Base-by-base conservation (phyloP, 2,797 vertebrate genomes). In the Lates japonicus region DNA sequence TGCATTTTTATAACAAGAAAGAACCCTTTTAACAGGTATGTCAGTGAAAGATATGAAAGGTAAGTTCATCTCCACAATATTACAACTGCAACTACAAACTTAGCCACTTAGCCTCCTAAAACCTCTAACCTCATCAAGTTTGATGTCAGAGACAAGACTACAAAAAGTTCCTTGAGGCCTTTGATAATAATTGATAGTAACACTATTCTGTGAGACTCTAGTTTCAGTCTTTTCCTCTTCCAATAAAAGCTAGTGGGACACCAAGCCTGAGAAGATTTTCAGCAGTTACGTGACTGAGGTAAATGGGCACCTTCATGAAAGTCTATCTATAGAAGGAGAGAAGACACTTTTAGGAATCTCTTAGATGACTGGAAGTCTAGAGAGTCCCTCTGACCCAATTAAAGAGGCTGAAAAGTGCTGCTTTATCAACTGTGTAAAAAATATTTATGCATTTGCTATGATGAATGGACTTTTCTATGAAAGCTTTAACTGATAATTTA, bases 351-450 rank as follows among this genome's bases (percentile, higher is more conserved):
- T 55, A 74, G 54, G n/a, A 80, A 80, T 77, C 66, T 71, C 54
- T 78, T 76, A 74, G 68, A 81, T 70, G 76, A 69, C 46, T 65
- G 19, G 0, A 59, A 83, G 73, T 46, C 67, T 62, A 64, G 72
- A 81, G 65, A 65, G 62, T 60, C 87, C 51, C 54, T 76, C 57
- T 63, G 39, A 77, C 57, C 67, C 73, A 75, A 75, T 78, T 79
- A 76, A 76, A 75, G 33, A 16, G 35, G 17, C 25, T 44, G 42
- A 57, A 51, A 80, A 84, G 76, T 86, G 39, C 72, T 46, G 63
- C 58, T 74, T 78, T 81, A 74, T 77, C 58, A 76, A n/a, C 58
- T 44, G 61, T 22, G 22, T 73, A 49, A 89, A 84, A 57, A 87
- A 83, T 74, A 83, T 83, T 79, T 69, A 88, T 60, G 54, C 19